Conservation (phyloP, 2,888 invertebrate species). For the Ecdyonurus torrentis region DNA sequence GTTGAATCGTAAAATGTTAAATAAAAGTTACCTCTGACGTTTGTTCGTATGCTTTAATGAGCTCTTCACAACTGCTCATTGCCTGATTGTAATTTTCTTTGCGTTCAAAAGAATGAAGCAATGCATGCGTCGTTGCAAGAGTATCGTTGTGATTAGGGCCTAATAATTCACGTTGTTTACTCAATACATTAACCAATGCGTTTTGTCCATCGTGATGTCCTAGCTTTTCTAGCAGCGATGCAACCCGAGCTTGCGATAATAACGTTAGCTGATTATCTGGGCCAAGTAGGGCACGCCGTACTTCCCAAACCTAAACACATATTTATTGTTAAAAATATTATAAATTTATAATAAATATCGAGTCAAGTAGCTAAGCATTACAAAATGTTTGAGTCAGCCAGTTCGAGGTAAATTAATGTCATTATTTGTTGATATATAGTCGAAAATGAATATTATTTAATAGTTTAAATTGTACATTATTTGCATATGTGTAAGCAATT, state of each 20-base stretch:
- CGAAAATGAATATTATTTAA: no score
- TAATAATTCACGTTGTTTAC: not conserved
- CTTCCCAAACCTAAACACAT: not conserved
- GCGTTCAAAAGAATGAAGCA: not conserved
- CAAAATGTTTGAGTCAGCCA: no score
- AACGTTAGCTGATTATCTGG: not conserved
- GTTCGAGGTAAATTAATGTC: no score
- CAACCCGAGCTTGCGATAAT: not conserved
- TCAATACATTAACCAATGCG: not conserved
- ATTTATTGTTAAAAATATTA: no score
- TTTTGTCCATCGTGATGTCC: not conserved
- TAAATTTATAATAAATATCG: no score
- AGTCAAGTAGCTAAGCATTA: no score
- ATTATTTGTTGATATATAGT: no score
- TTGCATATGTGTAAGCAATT: no score
- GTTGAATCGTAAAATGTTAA: no score
- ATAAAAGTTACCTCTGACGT: no score
- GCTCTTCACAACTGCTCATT: not conserved
- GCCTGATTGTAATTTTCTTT: not conserved
- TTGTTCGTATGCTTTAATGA: no score
- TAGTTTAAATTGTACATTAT: no score
- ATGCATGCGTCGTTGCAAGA: not conserved
- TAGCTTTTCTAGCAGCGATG: not conserved
- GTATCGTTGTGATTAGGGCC: not conserved
- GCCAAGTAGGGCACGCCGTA: not conserved